phyloP scores from a whole-genome alignment of 2,113 vertebrate species.

The Eurypyga helias region DNA sequence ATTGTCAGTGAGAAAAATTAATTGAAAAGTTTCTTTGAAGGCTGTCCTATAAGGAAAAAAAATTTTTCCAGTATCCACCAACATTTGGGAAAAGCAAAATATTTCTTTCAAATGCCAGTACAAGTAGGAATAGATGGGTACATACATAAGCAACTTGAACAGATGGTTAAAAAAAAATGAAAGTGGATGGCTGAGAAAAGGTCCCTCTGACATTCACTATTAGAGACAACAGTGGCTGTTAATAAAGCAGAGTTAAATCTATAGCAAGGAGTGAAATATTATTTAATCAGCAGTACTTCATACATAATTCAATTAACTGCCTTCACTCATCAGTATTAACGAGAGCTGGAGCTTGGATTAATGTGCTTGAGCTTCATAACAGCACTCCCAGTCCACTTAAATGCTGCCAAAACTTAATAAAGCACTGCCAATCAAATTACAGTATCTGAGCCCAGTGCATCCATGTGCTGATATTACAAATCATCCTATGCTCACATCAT shows the following conservation, averaged over 20 bases:
- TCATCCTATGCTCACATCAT: constrained; percentile 60
- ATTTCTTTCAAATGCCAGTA: constrained; percentile 16
- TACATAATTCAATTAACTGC: constrained; percentile 86
- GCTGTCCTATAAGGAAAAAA: not conserved
- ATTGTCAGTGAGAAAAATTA: not conserved
- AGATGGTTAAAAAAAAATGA: constrained; percentile 48
- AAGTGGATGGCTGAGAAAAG: constrained; percentile 56
- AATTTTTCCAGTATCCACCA: not conserved
- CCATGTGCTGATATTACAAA: constrained; percentile 71
- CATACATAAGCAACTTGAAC: constrained; percentile 18
- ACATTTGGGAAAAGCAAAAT: not conserved
- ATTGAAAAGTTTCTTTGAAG: not conserved
- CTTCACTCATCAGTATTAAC: constrained; percentile 81
- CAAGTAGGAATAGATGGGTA: not conserved
- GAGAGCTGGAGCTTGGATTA: constrained; percentile 74
- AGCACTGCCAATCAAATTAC: constrained; percentile 74
- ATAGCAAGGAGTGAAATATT: constrained; percentile 79
- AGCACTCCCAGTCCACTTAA: constrained; percentile 73
- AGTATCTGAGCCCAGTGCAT: constrained; percentile 60
- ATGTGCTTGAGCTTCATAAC: constrained; percentile 74
- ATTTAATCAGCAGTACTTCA: constrained; percentile 83
- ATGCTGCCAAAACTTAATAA: constrained; percentile 79
- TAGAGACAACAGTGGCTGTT: constrained; percentile 71
- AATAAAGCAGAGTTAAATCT: constrained; percentile 77
- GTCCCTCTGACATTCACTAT: constrained; percentile 70